Conservation (phyloP, 2,888 invertebrate species). For the Eremobia ochroleuca region DNA sequence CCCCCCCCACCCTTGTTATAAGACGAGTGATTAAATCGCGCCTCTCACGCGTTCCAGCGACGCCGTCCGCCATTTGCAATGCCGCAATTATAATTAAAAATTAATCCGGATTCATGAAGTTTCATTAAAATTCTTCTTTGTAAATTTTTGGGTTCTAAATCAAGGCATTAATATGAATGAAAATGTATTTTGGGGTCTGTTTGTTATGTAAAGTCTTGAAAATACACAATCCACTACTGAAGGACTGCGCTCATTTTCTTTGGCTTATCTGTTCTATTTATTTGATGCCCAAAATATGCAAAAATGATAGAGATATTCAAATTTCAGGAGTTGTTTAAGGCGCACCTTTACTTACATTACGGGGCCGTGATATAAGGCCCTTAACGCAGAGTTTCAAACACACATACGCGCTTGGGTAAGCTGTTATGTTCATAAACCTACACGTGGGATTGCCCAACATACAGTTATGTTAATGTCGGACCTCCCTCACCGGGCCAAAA, state of each 20-base stretch:
- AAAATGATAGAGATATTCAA: slow-evolving; percentile 69
- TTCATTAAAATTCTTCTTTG: slow-evolving; percentile 76
- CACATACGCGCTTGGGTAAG: slow-evolving; percentile 70
- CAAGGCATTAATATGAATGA: slow-evolving; percentile 68
- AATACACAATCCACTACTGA: slow-evolving; percentile 38
- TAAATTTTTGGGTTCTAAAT: slow-evolving; percentile 73
- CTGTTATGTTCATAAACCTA: slow-evolving; percentile 84
- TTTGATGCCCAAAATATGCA: slow-evolving; percentile 63
- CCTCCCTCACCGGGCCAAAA: slow-evolving; percentile 86
- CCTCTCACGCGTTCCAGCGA: slow-evolving; percentile 85
- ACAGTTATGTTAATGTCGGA: slow-evolving; percentile 89
- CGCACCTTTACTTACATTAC: slow-evolving; percentile 65
- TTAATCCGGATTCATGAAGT: slow-evolving; percentile 82
- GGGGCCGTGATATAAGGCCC: slow-evolving; percentile 68
- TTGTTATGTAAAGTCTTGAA: slow-evolving; percentile 45
- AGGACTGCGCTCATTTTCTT: slow-evolving; percentile 45
- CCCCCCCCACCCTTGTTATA: slow-evolving; percentile 82
- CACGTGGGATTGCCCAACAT: slow-evolving; percentile 85
- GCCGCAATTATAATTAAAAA: slow-evolving; percentile 89
- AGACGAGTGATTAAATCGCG: slow-evolving; percentile 87
- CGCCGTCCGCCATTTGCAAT: slow-evolving; percentile 81
- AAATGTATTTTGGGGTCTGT: slow-evolving; percentile 56
- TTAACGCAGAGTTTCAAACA: slow-evolving; percentile 72
- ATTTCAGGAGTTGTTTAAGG: slow-evolving; percentile 63
- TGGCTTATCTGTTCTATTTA: slow-evolving; percentile 59